Evolutionary conservation across 2,888 invertebrate genomes (phyloP).

Genomic region (Hermaeophaga mercurialis): DNA sequence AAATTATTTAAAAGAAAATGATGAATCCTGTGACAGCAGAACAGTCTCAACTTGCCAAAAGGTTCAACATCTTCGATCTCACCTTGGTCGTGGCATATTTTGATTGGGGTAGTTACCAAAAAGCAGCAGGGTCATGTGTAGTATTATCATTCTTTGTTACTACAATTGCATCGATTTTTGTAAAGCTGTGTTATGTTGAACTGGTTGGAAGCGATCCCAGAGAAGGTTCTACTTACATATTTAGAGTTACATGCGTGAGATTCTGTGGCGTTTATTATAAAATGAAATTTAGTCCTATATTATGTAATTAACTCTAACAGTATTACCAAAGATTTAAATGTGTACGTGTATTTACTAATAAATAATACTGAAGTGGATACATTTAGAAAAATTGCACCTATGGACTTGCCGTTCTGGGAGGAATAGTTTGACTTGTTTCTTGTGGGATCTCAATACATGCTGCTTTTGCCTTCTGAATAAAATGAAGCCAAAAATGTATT

Average conservation of each 20-base stretch:
- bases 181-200: conserved; percentile 88
- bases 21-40: conserved; percentile 50
- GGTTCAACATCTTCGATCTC: conserved; percentile 79
- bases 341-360: conserved; percentile 73
- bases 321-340: conserved; percentile 78
- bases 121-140: conserved; percentile 85
- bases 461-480: conserved; percentile 84
- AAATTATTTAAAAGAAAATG: conserved; percentile 51
- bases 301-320: conserved; percentile 85
- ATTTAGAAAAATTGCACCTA: conserved; percentile 68
- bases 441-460: conserved; percentile 73
- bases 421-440: conserved; percentile 79
- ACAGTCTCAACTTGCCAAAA: conserved; percentile 65
- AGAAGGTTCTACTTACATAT: too few relatives aligned
- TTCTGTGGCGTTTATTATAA: conserved; percentile 88
- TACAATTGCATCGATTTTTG: conserved; percentile 85
- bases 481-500: conserved; percentile 88
- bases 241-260: too few relatives aligned
- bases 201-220: conserved; percentile 87
- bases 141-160: conserved; percentile 84
- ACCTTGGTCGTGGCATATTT: conserved; percentile 90
- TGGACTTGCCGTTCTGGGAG: conserved; percentile 69
- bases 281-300: conserved; percentile 91
- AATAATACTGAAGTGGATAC: conserved; percentile 69
- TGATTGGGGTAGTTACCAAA: conserved; percentile 83